These are phyloP conservation scores for Labeo calbasu DNA, from an alignment of 2,797 vertebrate species.

Conservation along the genomic window DNA sequence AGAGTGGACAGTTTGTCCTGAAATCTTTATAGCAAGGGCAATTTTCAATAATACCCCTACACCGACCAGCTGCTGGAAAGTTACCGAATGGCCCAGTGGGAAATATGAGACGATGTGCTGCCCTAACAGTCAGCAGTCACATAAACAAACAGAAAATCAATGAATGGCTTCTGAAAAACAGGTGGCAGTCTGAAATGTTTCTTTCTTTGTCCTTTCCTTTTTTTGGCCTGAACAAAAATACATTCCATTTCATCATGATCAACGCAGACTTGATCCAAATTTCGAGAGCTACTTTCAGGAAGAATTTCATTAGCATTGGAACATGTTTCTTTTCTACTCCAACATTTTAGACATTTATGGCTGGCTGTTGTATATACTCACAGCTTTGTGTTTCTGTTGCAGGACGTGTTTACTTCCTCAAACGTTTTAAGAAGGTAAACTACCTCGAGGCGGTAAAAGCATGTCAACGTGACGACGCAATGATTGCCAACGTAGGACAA, in stretches of 20 bases:
- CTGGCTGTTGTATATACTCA: neutral
- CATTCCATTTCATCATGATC: slow-evolving; percentile 48
- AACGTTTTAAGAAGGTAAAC: slow-evolving; percentile 91
- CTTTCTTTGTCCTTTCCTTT: slow-evolving; percentile 28
- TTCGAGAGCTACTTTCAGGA: slow-evolving; percentile 47
- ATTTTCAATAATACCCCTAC: slow-evolving; percentile 63
- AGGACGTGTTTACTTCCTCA: slow-evolving; percentile 94
- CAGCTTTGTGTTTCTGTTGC: slow-evolving; percentile 11
- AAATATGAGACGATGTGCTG: slow-evolving; percentile 72
- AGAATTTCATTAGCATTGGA: slow-evolving; percentile 59
- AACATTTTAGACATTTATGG: neutral
- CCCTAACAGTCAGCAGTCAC: slow-evolving; percentile 68
- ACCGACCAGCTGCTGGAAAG: slow-evolving; percentile 72
- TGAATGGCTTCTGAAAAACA: slow-evolving; percentile 57
- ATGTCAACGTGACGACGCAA: slow-evolving; percentile 82
- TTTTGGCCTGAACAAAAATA: slow-evolving; percentile 28
- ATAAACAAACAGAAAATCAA: slow-evolving; percentile 73
- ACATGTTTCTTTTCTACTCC: neutral
- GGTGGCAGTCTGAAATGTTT: slow-evolving; percentile 17
- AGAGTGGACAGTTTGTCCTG: slow-evolving; percentile 67
- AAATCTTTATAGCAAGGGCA: slow-evolving; percentile 62
- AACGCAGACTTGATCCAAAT: slow-evolving; percentile 53
- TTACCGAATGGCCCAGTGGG: slow-evolving; percentile 66
- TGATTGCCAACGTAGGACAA: slow-evolving; percentile 90
- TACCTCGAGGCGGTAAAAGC: slow-evolving; percentile 86